These are phyloP conservation scores for Chrysopa pallens DNA, from an alignment of 1,140 invertebrate species.

Conservation along the genomic window DNA sequence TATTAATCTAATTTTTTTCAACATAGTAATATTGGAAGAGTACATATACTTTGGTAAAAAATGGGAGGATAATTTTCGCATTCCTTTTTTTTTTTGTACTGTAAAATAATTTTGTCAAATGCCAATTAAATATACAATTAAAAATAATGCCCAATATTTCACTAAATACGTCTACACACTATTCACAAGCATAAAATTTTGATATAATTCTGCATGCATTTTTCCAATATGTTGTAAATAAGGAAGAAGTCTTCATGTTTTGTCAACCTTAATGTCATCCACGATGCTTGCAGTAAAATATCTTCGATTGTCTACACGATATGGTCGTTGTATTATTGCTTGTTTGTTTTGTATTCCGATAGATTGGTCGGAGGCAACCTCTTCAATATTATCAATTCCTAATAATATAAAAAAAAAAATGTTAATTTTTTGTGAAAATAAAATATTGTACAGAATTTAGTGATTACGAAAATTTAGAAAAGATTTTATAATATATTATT, in stretches of 20 bases:
- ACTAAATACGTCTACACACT: too few relatives aligned
- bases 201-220: too few relatives aligned
- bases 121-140: too few relatives aligned
- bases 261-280: slow-evolving; percentile 39
- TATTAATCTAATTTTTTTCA: too few relatives aligned
- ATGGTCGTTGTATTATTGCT: slow-evolving; percentile 25
- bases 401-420: background rate
- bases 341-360: slow-evolving; percentile 21
- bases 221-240: too few relatives aligned
- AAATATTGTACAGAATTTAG: background rate
- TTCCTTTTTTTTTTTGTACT: too few relatives aligned
- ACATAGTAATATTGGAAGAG: too few relatives aligned
- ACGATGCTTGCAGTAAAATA: slow-evolving; percentile 49
- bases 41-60: too few relatives aligned
- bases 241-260: background rate
- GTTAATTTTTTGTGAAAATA: background rate
- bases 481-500: background rate
- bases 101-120: too few relatives aligned
- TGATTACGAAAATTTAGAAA: background rate
- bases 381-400: slow-evolving; percentile 4
- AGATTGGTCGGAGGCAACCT: slow-evolving; percentile 18
- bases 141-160: too few relatives aligned
- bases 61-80: too few relatives aligned
- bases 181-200: too few relatives aligned
- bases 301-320: slow-evolving; percentile 26